Evolutionary conservation across 1,140 invertebrate species (phyloP).

Genomic region (Vollenhovia emeryi): DNA sequence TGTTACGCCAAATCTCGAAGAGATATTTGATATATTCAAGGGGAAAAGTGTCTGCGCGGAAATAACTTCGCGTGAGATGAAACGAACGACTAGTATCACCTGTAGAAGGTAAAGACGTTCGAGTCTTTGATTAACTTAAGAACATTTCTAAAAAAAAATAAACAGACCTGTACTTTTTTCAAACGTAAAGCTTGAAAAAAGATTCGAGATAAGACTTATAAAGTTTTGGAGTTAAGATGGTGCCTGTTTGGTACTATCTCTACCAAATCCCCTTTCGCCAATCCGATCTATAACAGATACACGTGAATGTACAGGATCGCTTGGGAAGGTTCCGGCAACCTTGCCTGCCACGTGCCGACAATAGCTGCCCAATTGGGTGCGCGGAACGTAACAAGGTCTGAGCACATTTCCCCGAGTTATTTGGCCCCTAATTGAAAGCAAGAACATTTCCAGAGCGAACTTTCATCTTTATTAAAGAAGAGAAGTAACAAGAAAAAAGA

Average conservation of each 20-base stretch:
- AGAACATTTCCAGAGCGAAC: background rate
- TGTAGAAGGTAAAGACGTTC: background rate
- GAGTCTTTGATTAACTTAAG: background rate
- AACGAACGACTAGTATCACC: slow-evolving; percentile 8
- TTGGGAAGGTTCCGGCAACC: background rate
- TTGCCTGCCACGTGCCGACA: slow-evolving; percentile 30
- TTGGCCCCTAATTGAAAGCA: slow-evolving; percentile 26
- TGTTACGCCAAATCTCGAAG: background rate
- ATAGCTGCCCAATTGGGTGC: slow-evolving; percentile 16
- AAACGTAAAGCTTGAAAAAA: background rate
- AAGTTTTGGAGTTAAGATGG: slow-evolving; percentile 54
- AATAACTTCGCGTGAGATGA: slow-evolving; percentile 13
- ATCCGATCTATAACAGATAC: slow-evolving; percentile 1
- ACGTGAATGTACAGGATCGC: slow-evolving; percentile 18
- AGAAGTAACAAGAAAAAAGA: background rate
- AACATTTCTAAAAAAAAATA: background rate
- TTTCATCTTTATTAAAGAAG: slow-evolving; percentile 5
- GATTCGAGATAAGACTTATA: slow-evolving; percentile 53
- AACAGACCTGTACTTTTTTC: background rate
- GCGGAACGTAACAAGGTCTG: slow-evolving; percentile 1
- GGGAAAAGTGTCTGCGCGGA: background rate
- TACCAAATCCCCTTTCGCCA: background rate
- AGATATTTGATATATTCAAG: slow-evolving; percentile 1
- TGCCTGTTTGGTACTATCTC: background rate
- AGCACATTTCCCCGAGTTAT: slow-evolving; percentile 6